phyloP scores from a whole-genome alignment of 1,140 invertebrate genomes.

The Drosophila kanapiae region DNA sequence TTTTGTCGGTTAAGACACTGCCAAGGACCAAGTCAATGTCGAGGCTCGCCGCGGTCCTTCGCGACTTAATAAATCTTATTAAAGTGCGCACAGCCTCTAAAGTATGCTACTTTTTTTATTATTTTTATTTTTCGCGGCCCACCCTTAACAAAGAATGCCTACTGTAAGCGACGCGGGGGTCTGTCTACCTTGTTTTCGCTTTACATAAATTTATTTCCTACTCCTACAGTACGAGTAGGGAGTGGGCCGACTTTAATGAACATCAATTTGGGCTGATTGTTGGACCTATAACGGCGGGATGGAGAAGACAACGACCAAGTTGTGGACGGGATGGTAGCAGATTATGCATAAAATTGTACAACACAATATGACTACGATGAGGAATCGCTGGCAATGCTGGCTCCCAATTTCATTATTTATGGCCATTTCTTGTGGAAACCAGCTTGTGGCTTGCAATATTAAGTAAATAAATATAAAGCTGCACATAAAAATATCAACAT shows the following conservation, averaged over 20 bases:
- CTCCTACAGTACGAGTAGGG: not conserved
- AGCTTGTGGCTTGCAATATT: not conserved
- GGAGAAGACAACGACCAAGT: conserved; percentile 13
- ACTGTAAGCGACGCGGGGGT: conserved; percentile 10
- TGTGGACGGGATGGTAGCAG: not conserved
- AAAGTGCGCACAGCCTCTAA: conserved; percentile 72
- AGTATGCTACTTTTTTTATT: conserved; percentile 61
- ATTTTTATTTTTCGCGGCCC: conserved; percentile 20
- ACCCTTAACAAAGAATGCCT: conserved; percentile 19
- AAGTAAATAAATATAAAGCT: conserved; percentile 1
- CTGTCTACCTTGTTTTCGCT: conserved; percentile 59
- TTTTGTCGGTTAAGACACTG: conserved; percentile 56
- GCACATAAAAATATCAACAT: not conserved
- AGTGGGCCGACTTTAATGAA: conserved; percentile 34
- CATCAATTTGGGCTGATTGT: conserved; percentile 47
- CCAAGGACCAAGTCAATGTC: conserved; percentile 62
- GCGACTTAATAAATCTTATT: conserved; percentile 81
- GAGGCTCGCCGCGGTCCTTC: conserved; percentile 27
- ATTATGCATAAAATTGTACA: conserved; percentile 33
- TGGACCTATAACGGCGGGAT: conserved; percentile 12
- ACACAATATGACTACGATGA: conserved; percentile 6
- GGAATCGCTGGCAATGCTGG: not conserved
- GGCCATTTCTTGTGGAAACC: not conserved
- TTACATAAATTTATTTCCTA: conserved; percentile 64
- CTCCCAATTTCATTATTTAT: conserved; percentile 9